These are phyloP conservation scores for Drepanosiphum platanoidis DNA, from an alignment of 2,888 invertebrate genomes.

Conservation along the genomic window DNA sequence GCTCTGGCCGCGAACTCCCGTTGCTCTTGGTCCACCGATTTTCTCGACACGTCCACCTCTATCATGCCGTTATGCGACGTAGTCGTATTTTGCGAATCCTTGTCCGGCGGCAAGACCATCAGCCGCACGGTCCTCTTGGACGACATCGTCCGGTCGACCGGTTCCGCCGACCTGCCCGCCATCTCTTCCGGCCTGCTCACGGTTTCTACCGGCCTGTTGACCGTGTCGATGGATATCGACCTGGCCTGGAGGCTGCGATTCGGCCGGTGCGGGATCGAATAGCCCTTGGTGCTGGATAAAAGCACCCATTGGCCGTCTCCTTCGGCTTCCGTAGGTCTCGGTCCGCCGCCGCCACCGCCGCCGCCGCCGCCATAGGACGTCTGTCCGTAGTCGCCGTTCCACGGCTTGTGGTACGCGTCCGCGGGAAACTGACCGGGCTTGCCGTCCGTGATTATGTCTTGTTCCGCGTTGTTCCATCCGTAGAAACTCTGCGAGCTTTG, in stretches of 20 bases:
- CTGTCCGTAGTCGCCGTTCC: conserved; percentile 55
- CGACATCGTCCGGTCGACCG: conserved; percentile 65
- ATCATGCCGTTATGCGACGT: conserved; percentile 79
- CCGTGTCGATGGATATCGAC: conserved; percentile 66
- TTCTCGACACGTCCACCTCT: conserved; percentile 72
- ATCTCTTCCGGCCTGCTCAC: background rate
- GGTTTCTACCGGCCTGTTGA: conserved; percentile 60
- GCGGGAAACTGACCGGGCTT: conserved; percentile 71
- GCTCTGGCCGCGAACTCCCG: conserved; percentile 65
- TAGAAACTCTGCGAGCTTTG: conserved; percentile 48
- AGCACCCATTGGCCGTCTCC: conserved; percentile 83
- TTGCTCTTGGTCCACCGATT: conserved; percentile 65
- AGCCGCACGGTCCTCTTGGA: conserved; percentile 73
- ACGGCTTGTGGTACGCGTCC: conserved; percentile 66
- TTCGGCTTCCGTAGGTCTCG: conserved; percentile 66
- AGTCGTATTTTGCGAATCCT: conserved; percentile 70
- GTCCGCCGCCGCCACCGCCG: too few species aligned
- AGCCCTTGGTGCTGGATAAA: conserved; percentile 81
- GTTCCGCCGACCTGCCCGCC: conserved; percentile 64
- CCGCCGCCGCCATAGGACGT: conserved; percentile 36
- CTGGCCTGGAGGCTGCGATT: conserved; percentile 67
- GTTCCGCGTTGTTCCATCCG: conserved; percentile 64
- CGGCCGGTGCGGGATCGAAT: conserved; percentile 70
- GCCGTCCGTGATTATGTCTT: conserved; percentile 72
- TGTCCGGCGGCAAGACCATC: conserved; percentile 78